A percentile compares a stretch with the other conserved stretches of the same genome.
Evolutionary conservation across 2,797 vertebrate species (phyloP).

Genomic region (Gymnodraco acuticeps): DNA sequence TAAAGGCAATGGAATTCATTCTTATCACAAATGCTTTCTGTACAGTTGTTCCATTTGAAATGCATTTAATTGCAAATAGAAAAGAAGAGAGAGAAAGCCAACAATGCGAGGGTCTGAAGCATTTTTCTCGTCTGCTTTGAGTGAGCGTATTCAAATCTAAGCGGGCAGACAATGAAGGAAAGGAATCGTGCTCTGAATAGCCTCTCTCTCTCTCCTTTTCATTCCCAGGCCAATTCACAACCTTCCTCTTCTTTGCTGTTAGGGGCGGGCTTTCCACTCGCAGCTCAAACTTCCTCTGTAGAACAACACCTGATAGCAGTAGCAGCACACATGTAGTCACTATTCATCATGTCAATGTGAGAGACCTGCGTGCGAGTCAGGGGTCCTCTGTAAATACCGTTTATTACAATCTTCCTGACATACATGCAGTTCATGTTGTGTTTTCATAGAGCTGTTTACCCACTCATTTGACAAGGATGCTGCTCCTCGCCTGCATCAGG

Average conservation of each 20-base stretch:
- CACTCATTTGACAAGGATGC: slow-evolving; percentile 60
- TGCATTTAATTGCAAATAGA: slow-evolving; percentile 92
- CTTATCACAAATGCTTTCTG: slow-evolving; percentile 88
- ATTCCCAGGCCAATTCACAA: slow-evolving; percentile 80
- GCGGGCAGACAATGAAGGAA: slow-evolving; percentile 84
- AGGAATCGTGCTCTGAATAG: slow-evolving; percentile 87
- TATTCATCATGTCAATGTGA: slow-evolving; percentile 43
- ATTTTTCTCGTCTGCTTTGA: slow-evolving; percentile 85
- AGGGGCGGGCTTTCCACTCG: slow-evolving; percentile 72
- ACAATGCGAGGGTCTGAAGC: slow-evolving; percentile 85
- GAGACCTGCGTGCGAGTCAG: slow-evolving; percentile 36
- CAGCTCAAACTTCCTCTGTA: slow-evolving; percentile 72
- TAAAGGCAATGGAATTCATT: slow-evolving; percentile 85
- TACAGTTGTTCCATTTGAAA: slow-evolving; percentile 90
- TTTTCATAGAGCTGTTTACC: slow-evolving; percentile 40
- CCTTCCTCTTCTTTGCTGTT: slow-evolving; percentile 66
- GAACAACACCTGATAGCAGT: slow-evolving; percentile 75
- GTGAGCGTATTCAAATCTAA: slow-evolving; percentile 85
- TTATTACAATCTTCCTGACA: slow-evolving; percentile 30
- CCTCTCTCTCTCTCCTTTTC: slow-evolving; percentile 75
- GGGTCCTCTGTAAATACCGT: slow-evolving; percentile 26
- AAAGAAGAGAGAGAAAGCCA: slow-evolving; percentile 84
- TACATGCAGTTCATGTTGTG: slow-evolving; percentile 27
- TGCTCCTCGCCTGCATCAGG: slow-evolving; percentile 30
- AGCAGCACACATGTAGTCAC: slow-evolving; percentile 37